Base-by-base conservation (phyloP, 2,797 vertebrate species). In the Galagoides demidoff region DNA sequence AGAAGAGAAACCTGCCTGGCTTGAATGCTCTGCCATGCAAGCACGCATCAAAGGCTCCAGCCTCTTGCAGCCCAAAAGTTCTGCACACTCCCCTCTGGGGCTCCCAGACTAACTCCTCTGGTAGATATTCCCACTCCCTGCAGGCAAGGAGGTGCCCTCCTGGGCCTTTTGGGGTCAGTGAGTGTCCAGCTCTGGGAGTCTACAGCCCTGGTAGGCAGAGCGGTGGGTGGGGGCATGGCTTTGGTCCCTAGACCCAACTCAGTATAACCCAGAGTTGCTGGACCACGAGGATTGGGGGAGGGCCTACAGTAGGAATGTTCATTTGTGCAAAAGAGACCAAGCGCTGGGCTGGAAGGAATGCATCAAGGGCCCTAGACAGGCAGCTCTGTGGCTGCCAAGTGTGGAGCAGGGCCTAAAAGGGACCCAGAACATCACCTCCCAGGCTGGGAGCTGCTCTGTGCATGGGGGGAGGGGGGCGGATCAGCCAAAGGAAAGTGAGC, bases 201-300 rank as follows among this genome's bases (percentile, higher is more conserved):
- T 39, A 76, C 0, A 49, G 55, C 37, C 22, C 85, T 25, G 49
- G 16, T 0, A 31, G 39, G 37, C 27, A 13, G 73, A 71, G n/a
- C 3, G 59, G 20, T 1, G 31, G 34, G 25, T 27, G n/a, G 27
- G 3, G 19, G n/a, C 7, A 7, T 63, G 61, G 76, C 78, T 14
- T 34, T 70, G 59, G 14, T 2, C 19, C 20, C 45, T 19, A 64
- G 52, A 49, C 27, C 37, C 27, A n/a, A 52, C 68, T 64, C 68
- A 6, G 7, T 68, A 45, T 37, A 84, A 55, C 34, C 63, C 0
- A 55, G 85, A 31, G 3, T 0, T 7, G 37, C 63, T 66, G 52
- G 78, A 64, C 43, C 16, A 5, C 0, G 0, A n/a, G 3, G 27
- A 20, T 0, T 7, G 10, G 20, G 22, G 3, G 20, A 43, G 34